Base-by-base conservation (phyloP, 2,113 vertebrate species). In the Calypte anna region DNA sequence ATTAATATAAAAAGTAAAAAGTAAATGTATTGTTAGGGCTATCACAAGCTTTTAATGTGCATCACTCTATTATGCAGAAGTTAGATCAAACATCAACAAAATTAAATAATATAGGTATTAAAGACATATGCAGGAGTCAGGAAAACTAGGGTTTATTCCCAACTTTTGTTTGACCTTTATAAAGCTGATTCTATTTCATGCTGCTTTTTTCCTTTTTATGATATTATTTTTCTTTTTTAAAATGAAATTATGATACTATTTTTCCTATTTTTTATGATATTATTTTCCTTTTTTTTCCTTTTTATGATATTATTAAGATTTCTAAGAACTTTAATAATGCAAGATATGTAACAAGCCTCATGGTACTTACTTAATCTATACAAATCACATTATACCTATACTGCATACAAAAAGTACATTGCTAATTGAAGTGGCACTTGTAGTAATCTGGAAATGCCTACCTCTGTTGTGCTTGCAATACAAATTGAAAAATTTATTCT, bases 1-100 rank as follows among this genome's bases (percentile, higher is more conserved):
- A 94, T 69, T 48, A 77, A 86, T 77, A 96, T 19, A 43, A 90
- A 92, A 33, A 91, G 44, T 30, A 74, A 72, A 55, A 48, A 95
- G 61, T 88, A 75, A 94, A 61, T 27, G 43, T 27, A 96, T n/a
- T 91, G 74, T 25, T 48, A 69, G 53, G 46, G 31, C 38, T 90
- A 40, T 48, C 76, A 48, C 33, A 76, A 61, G 27, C 18, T 72
- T 94, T 93, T 44, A 94, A 75, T 46, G 30, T 76, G 18, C 31
- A 24, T 33, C 11, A 2, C 22, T 64, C 7, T 57, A 79, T 85
- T 43, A 57, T 17, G 33, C 15, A 87, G 17, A 75, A 81, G 27
- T 46, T 70, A 84, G 30, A 84, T n/a, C 10, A 78, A 93, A 68
- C 6, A 48, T 24, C 51, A 51, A 72, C 61, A 68, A 9, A 82